A percentile compares a stretch with the other conserved stretches of the same genome.
These are phyloP conservation scores for Pseudolycoriella hygida DNA, from an alignment of 2,888 invertebrate species.

Conservation along the genomic window DNA sequence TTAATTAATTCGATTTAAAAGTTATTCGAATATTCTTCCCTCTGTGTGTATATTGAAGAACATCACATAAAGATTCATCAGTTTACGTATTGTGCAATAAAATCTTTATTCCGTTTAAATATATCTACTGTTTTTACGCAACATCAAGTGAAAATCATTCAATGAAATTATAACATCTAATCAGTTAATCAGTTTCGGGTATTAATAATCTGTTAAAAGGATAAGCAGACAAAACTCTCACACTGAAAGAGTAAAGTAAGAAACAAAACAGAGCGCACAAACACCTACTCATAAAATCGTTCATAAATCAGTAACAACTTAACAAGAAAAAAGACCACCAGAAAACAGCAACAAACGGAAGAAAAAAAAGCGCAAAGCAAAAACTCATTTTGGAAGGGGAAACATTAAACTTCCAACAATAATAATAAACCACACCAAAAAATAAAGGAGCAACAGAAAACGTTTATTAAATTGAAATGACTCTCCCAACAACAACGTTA, in stretches of 20 bases:
- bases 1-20: no score
- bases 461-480: constrained; percentile 12
- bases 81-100: no score
- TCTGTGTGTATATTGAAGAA: neutral
- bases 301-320: neutral
- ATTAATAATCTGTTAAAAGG: no score
- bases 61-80: neutral
- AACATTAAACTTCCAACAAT: neutral
- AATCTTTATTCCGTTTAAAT: no score
- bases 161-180: no score
- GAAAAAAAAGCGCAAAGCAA: neutral
- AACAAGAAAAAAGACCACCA: neutral
- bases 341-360: neutral
- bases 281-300: neutral
- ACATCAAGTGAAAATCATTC: no score
- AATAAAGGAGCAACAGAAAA: constrained; percentile 4
- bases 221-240: no score
- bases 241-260: no score
- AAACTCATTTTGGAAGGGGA: neutral
- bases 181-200: no score
- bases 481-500: constrained; percentile 17
- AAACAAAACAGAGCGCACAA: neutral
- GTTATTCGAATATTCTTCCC: neutral
- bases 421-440: neutral
- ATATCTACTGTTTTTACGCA: no score